A percentile compares a stretch with the other conserved stretches of the same genome.
phyloP scores from a whole-genome alignment of 2,113 vertebrate genomes.

The Rhinoderma darwinii region DNA sequence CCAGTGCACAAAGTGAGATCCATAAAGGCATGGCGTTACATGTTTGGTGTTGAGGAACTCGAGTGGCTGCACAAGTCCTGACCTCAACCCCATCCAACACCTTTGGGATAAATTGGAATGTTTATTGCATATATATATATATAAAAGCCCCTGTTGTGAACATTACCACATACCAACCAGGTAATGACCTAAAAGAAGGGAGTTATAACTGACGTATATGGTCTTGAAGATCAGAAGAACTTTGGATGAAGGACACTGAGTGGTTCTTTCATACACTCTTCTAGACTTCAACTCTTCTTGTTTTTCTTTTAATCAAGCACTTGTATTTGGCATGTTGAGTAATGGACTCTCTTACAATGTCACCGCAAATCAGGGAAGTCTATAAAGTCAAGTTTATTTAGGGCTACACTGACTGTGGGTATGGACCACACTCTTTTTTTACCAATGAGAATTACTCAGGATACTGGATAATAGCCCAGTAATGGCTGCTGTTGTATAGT shows the following conservation, averaged over 20 bases:
- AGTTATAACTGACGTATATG: background rate
- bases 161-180: too few species aligned
- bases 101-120: too few species aligned
- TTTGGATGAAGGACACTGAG: slow-evolving; percentile 18
- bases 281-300: background rate
- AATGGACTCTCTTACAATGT: background rate
- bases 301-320: slow-evolving; percentile 19
- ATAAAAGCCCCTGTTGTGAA: background rate
- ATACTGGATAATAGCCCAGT: slow-evolving; percentile 24
- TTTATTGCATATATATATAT: too few species aligned
- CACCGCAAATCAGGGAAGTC: background rate
- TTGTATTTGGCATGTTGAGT: slow-evolving; percentile 18
- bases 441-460: slow-evolving; percentile 21
- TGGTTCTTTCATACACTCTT: slow-evolving; percentile 16
- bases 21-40: too few species aligned
- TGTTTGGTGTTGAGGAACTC: too few species aligned
- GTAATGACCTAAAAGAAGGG: background rate
- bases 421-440: background rate
- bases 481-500: slow-evolving; percentile 4
- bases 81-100: too few species aligned
- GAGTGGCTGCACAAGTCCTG: too few species aligned
- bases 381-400: slow-evolving; percentile 23
- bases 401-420: background rate
- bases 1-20: too few species aligned
- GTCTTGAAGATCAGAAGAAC: background rate